Evolutionary conservation across 2,797 vertebrate species (phyloP).

Genomic region (Pagetopsis macropterus): DNA sequence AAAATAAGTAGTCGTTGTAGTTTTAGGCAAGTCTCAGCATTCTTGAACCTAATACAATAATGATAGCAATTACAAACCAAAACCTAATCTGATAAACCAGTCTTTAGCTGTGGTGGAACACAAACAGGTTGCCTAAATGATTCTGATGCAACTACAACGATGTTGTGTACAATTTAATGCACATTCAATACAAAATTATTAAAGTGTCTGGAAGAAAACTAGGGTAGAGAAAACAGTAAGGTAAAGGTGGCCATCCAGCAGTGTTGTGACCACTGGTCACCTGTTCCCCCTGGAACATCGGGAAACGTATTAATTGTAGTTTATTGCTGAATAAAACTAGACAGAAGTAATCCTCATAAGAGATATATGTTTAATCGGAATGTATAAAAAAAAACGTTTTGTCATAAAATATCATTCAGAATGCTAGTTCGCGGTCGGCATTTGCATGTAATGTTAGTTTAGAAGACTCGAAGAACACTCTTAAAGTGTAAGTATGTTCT

Average conservation of each 20-base stretch:
- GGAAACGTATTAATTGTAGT: accelerated
- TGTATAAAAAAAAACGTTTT: accelerated
- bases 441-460: background rate
- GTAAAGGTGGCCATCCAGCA: background rate
- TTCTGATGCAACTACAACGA: background rate
- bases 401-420: background rate
- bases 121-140: background rate
- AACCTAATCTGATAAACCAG: constrained; percentile 7
- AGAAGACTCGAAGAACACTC: background rate
- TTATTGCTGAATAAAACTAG: accelerated
- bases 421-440: accelerated
- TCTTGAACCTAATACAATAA: constrained; percentile 6
- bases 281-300: too few species aligned
- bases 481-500: background rate
- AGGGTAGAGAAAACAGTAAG: background rate
- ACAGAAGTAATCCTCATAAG: accelerated
- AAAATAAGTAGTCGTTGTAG: background rate
- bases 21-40: background rate
- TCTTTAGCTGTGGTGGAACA: background rate
- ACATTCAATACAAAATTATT: too few species aligned
- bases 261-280: background rate
- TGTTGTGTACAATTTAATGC: background rate
- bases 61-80: constrained; percentile 14
- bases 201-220: too few species aligned
- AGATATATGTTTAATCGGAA: background rate